A percentile compares a stretch with the other conserved stretches of the same genome.
phyloP scores from a whole-genome alignment of 2,888 invertebrate species.

The Lysandra bellargus region DNA sequence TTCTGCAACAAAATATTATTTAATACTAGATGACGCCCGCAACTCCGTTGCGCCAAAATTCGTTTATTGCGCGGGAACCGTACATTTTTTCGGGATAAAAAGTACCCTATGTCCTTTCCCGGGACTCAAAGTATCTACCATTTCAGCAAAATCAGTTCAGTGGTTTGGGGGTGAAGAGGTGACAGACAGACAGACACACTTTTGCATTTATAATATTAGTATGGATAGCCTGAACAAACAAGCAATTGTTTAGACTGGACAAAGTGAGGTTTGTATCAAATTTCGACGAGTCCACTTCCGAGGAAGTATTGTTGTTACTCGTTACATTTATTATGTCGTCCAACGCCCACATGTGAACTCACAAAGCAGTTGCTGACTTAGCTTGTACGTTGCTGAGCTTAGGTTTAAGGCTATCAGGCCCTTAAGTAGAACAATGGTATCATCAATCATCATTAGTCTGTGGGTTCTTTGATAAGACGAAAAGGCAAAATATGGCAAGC shows the following conservation, averaged over 20 bases:
- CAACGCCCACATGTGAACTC: constrained; percentile 4
- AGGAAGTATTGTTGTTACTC: background rate
- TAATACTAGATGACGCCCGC: background rate
- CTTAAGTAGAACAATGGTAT: background rate
- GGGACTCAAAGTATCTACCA: no score
- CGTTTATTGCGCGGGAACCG: no score
- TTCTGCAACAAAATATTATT: background rate
- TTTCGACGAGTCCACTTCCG: constrained; percentile 19
- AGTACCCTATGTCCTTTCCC: no score
- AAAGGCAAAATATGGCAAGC: no score
- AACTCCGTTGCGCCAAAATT: no score
- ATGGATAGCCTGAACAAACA: background rate
- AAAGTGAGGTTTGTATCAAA: constrained; percentile 2
- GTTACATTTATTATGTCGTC: background rate
- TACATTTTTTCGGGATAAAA: no score
- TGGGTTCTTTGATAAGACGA: no score
- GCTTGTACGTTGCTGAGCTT: background rate
- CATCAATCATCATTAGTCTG: no score
- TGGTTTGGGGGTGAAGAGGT: no score
- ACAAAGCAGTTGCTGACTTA: constrained; percentile 1
- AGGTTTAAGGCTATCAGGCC: background rate
- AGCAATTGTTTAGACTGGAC: constrained; percentile 3
- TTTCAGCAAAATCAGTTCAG: no score
- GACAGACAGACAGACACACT: no score
- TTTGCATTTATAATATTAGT: no score